A percentile compares a stretch with the other conserved stretches of the same genome.
Evolutionary conservation across 1,140 invertebrate species (phyloP).

Genomic region (Ceratosolen solmsi): DNA sequence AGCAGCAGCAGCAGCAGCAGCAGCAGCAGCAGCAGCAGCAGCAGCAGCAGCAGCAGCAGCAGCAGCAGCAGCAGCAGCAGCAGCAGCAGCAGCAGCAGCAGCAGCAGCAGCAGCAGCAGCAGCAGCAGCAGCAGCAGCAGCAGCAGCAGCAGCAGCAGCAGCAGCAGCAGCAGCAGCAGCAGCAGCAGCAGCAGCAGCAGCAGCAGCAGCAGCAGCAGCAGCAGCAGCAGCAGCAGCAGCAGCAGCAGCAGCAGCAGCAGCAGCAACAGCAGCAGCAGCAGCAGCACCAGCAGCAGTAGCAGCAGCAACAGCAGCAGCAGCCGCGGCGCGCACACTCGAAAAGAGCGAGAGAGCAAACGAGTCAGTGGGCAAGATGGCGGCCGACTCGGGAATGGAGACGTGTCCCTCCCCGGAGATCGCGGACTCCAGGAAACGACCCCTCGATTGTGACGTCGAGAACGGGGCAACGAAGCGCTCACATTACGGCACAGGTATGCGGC

Average conservation of each 20-base stretch:
- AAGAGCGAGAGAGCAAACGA: constrained; percentile 30
- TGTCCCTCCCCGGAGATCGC: constrained; percentile 86
- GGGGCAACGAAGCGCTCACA: constrained; percentile 90
- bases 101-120: not conserved
- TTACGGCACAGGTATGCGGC: constrained; percentile 86
- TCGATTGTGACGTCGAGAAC: constrained; percentile 89
- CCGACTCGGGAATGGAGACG: constrained; percentile 87
- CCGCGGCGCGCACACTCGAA: constrained; percentile 28
- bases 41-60: constrained; percentile 13
- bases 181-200: constrained; percentile 30
- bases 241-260: constrained; percentile 27
- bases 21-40: constrained; percentile 17
- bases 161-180: constrained; percentile 27
- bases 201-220: constrained; percentile 4
- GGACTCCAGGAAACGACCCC: constrained; percentile 88
- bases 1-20: not conserved
- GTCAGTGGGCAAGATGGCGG: constrained; percentile 78
- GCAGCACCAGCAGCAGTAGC: not conserved
- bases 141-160: constrained; percentile 11
- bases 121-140: not conserved
- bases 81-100: constrained; percentile 20
- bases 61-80: constrained; percentile 30
- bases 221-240: constrained; percentile 14
- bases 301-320: not conserved
- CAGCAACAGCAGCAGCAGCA: constrained; percentile 29